Conservation (phyloP, 92 coral and sea anemone species). For the Porites divaricata region DNA sequence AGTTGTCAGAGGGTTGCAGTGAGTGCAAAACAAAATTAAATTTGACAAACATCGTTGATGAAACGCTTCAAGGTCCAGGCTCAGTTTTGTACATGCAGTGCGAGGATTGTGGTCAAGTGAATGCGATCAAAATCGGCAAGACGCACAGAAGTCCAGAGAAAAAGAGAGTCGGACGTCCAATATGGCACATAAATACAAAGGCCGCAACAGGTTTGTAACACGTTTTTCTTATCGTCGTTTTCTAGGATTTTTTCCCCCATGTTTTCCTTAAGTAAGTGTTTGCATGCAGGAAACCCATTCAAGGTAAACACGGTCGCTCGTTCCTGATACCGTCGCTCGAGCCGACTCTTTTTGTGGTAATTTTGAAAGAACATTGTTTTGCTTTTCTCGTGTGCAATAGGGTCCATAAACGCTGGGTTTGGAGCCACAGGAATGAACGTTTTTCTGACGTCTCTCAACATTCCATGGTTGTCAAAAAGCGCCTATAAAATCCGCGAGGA, state of each 20-base stretch:
- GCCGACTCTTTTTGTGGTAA: too few species aligned
- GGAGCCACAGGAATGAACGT: conserved; percentile 55
- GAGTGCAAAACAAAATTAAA: conserved; percentile 27
- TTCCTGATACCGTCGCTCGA: too few species aligned
- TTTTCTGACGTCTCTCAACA: conserved; percentile 36
- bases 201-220: conserved; percentile 45
- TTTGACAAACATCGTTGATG: conserved; percentile 5
- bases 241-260: neutral
- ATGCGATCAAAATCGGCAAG: neutral
- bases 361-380: too few species aligned
- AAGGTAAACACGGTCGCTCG: neutral
- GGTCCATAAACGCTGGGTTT: conserved; percentile 39
- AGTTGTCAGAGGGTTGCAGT: conserved; percentile 43
- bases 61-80: neutral
- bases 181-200: conserved; percentile 39
- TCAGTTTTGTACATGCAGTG: neutral
- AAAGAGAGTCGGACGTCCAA: neutral
- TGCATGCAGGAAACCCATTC: neutral
- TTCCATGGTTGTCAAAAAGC: conserved; percentile 48
- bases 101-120: neutral
- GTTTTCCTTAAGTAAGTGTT: neutral
- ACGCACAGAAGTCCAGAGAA: conserved; percentile 3
- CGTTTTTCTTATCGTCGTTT: neutral
- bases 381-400: conserved; percentile 4
- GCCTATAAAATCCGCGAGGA: conserved; percentile 53